Conservation (phyloP, 2,888 invertebrate species). For the Drosophila affinis region DNA sequence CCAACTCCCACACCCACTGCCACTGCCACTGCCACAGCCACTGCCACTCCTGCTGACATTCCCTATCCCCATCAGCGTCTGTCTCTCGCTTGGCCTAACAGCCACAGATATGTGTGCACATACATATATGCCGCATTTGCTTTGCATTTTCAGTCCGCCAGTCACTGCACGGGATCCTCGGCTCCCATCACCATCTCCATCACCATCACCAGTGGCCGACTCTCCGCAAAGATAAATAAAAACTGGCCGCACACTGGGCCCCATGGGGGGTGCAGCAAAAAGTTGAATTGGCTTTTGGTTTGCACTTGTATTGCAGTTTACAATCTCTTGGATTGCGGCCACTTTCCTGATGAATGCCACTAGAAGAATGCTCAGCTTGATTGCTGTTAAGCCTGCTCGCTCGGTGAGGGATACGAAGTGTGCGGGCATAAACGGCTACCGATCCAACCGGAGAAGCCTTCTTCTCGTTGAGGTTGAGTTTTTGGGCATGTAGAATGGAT, state of each 20-base stretch:
- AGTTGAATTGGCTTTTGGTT: constrained; percentile 31
- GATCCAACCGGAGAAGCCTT: not conserved
- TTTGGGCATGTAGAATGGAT: too few relatives aligned
- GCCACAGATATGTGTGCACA: constrained; percentile 39
- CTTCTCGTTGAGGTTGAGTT: too few relatives aligned
- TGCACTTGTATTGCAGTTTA: constrained; percentile 25
- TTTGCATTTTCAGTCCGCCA: constrained; percentile 28
- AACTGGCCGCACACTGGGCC: constrained; percentile 18
- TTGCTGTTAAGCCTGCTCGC: not conserved
- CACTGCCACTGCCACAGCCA: too few relatives aligned
- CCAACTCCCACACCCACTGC: not conserved
- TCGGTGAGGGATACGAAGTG: not conserved
- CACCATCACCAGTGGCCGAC: constrained; percentile 3
- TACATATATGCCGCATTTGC: constrained; percentile 37
- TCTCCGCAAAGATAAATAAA: constrained; percentile 46
- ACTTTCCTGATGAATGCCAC: constrained; percentile 9
- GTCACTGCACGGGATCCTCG: not conserved
- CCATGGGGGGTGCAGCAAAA: constrained; percentile 13
- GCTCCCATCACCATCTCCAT: not conserved
- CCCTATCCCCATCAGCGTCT: not conserved
- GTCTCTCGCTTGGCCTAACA: constrained; percentile 44
- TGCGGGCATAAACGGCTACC: not conserved
- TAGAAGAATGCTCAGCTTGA: not conserved
- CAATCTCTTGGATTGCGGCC: constrained; percentile 14
- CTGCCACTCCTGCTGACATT: not conserved